Base-by-base conservation (phyloP, 2,797 vertebrate genomes). In the Bufotes viridis region DNA sequence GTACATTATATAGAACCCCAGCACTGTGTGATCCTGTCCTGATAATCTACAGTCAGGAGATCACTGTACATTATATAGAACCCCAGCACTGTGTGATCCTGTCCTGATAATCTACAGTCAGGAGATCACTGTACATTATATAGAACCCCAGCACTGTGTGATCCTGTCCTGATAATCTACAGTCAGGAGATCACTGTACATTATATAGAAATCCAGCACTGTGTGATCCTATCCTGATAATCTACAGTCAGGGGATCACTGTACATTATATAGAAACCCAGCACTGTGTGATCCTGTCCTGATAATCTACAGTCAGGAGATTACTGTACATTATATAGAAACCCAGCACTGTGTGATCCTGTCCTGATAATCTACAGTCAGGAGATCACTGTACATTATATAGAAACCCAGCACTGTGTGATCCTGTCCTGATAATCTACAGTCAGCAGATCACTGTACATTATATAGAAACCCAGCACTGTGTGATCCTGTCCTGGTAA, bases 241-340 rank as follows among this genome's bases (percentile, higher is more conserved):
- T 61, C 60, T 55, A 61, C 17, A 42, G 42, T 75, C 26, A 24
- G 82, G 17, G 34, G 26, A 42, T 42, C 34, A 42, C 34, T 42
- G 34, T 42, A 42, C 34, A 42, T 42, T 42, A 42, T 42, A 42
- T 42, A 42, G 34, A 42, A 57, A 60, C 3, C 72, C 42, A 49
- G 72, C 72, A 75, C 72, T 75, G 20, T 75, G 18, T 51, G 72
- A 75, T 75, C 20, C 72, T 76, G 72, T 75, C 42, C 70, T 74
- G 15, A 74, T 72, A 22, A 61, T 61, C 60, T 55, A 63, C 18
- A 42, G 42, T 75, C 26, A 24, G 82, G 17, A 61, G 26, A 42
- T 42, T 5, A 42, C 42, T 42, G 42, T 42, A 42, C 42, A 42
- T 42, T 42, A 42, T 42, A 42, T 42, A 42, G 42, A 42, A 57